Evolutionary conservation across 2,113 vertebrate genomes (phyloP).

Genomic region (Scortum barcoo): DNA sequence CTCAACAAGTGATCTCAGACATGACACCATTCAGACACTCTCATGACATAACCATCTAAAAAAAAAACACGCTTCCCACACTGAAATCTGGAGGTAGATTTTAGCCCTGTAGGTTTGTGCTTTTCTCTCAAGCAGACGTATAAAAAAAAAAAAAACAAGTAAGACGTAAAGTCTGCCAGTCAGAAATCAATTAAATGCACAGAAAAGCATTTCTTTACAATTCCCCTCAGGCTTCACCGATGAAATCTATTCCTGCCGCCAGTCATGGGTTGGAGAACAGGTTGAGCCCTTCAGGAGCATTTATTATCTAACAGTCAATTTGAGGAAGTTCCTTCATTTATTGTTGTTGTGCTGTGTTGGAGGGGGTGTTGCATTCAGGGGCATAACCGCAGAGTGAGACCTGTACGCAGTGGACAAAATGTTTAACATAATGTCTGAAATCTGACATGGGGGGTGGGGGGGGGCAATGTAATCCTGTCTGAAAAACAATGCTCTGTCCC

Average conservation of each 20-base stretch:
- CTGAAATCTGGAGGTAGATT: constrained; percentile 2
- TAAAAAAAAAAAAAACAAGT: constrained; percentile 22
- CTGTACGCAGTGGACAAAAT: constrained; percentile 47
- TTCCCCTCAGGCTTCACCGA: neutral
- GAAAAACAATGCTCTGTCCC: constrained; percentile 69
- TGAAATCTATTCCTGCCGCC: constrained; percentile 5
- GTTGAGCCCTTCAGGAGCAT: constrained; percentile 31
- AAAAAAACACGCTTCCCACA: constrained; percentile 26
- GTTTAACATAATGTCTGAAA: constrained; percentile 69
- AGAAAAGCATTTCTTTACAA: constrained; percentile 8
- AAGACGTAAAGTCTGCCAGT: neutral
- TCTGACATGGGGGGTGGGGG: constrained; percentile 65
- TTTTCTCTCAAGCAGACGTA: neutral
- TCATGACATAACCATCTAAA: constrained; percentile 42
- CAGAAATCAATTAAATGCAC: neutral
- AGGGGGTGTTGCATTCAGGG: neutral
- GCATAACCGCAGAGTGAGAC: constrained; percentile 31
- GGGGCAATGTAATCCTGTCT: constrained; percentile 78
- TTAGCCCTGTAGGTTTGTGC: constrained; percentile 26
- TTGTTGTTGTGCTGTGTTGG: constrained; percentile 20
- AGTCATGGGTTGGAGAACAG: constrained; percentile 28
- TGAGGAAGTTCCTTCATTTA: constrained; percentile 42
- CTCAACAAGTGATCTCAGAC: constrained; percentile 63
- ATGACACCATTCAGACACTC: constrained; percentile 16
- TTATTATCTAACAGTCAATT: constrained; percentile 47